Evolutionary conservation across 1,140 invertebrate species (phyloP), one percentile per base, ranked within the genome.

Genomic region (Caerostris extrusa): DNA sequence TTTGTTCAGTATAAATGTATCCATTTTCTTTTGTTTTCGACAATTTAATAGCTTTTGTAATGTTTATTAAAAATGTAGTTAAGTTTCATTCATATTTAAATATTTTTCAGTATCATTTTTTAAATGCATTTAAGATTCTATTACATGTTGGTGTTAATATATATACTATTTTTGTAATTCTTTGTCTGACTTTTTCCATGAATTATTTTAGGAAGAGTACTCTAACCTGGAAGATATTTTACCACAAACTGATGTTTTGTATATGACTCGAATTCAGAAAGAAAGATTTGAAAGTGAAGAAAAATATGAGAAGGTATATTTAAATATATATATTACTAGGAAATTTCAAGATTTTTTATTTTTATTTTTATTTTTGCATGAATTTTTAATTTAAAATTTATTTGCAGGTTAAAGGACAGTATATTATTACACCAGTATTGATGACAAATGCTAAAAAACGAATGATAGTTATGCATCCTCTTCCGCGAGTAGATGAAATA

Each of bases 381-480:
- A 69, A 71, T 17, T 90, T 3, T 56, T 90, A 77, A 90, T 8
- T 1, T 81, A 19, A 10, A 34, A 19, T 71, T 90, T 5, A 95
- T 95, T 96, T 96, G 50, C 95, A 98, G 98, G 97, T 97, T 77
- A 98, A 98, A 95, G 98, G 99, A 6, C 96, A 98, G 82, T 98
- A 98, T 95, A 97, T 99, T 50, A 97, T 99, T 0, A 99, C 98
- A 10, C 99, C 99, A 14, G 97, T 99, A 95, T 95, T 99, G 77
- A 99, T 99, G 98, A 99, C 98, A 0, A 97, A 97, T 61, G 99
- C 99, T 0, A 99, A 99, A 95, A 97, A 97, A 94, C 98, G 97
- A 94, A 99, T 99, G 97, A 97, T 99, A 4, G 99, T 99, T 0
- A 98, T 99, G 97, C 99, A 99, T 96, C 99, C 99, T 0, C 96